A percentile compares a stretch with the other conserved stretches of the same genome.
These are phyloP conservation scores for Isichthys henryi DNA, from an alignment of 2,113 vertebrate species.

Conservation along the genomic window DNA sequence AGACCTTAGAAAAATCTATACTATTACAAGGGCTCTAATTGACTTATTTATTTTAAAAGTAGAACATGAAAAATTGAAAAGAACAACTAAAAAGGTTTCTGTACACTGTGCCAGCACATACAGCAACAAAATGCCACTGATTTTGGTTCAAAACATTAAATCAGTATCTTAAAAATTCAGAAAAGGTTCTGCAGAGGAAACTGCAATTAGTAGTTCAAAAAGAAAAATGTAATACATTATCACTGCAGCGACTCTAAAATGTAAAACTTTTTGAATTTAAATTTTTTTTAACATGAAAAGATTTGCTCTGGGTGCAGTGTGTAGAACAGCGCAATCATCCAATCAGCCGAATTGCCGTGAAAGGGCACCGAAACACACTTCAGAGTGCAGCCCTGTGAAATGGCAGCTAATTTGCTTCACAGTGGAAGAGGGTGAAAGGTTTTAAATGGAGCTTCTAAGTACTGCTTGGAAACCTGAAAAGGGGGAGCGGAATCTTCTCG, in stretches of 20 bases:
- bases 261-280: not conserved
- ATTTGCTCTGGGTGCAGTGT: not conserved
- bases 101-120: not conserved
- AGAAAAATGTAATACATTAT: not conserved
- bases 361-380: not conserved
- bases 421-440: slow-evolving; percentile 3
- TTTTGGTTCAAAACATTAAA: not conserved
- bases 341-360: not conserved
- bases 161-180: not conserved
- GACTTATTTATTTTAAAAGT: not conserved
- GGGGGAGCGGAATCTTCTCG: not conserved
- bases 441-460: not conserved
- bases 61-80: not conserved
- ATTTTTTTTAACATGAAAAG: not conserved
- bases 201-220: not conserved
- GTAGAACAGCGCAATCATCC: not conserved
- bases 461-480: not conserved
- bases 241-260: not conserved
- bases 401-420: slow-evolving; percentile 1
- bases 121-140: not conserved
- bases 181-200: not conserved
- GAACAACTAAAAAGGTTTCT: not conserved
- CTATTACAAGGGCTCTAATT: not conserved
- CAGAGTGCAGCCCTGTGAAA: not conserved
- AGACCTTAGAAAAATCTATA: not conserved